Base-by-base conservation (phyloP, 2,113 vertebrate genomes). In the Caloenas nicobarica region DNA sequence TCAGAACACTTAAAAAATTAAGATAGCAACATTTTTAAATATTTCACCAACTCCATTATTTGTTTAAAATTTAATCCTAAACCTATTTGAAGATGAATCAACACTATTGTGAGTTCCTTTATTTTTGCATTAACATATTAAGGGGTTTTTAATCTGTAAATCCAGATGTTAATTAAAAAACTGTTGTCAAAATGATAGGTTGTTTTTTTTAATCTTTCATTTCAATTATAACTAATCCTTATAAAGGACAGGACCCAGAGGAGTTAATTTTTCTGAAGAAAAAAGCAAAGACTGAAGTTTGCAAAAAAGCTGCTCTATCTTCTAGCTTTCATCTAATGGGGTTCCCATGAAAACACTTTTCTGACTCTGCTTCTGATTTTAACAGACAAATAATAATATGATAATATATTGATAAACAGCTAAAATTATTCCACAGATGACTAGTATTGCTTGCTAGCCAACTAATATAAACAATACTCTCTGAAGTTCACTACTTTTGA, bases 131-230 rank as follows among this genome's bases (percentile, higher is more conserved):
- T 92, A 93, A 81, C 86, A 91, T 62, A 60, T 34, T 40, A 56
- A 71, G 22, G 8, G 2, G 4, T 26, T 85, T 91, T 82, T 71
- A 87, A 94, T 89, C 78, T 0, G 0, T 64, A 76, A 77, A 88
- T 71, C 56, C 54, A 74, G 23, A 38, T 68, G 24, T 71, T 88
- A 94, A 88, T 97, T 93, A 86, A 81, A 90, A 86, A 84, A 11
- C 73, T 44, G 18, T 74, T 92, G 29, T 84, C 42, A 91, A 86
- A 94, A 78, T 68, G 28, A 74, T 46, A 81, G 31, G 42, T 38
- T 6, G 10, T 56, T 38, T 56, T 54, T 60, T 77, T 61, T 72
- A 86, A 86, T 74, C 72, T 94, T 81, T 50, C 7, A 3, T 78
- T 94, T 89, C 53, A 84, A 68, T 81, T 92, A 56, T 86, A 33